Percentiles rank a stretch among this genome's conserved stretches.
Conservation (phyloP, 2,113 vertebrate genomes). For the Sapayoa aenigma region DNA sequence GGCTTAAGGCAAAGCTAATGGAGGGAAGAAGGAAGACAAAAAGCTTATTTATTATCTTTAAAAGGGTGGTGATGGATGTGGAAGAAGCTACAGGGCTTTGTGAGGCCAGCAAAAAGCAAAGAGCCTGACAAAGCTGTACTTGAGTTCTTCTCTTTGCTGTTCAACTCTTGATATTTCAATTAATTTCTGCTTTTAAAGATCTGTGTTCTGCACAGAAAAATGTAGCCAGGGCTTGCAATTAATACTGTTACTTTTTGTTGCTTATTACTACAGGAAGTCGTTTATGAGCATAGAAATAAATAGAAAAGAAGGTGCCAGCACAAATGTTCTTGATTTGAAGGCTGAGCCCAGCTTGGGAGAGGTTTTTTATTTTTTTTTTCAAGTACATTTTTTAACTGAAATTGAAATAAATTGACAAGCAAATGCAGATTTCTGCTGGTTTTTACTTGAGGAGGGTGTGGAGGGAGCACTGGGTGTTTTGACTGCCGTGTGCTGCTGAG, state of each 20-base stretch:
- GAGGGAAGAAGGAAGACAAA: constrained; percentile 17
- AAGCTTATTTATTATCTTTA: constrained; percentile 20
- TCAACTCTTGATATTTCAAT: not conserved
- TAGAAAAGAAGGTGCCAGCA: not conserved
- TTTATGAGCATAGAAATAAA: not conserved
- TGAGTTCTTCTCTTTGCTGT: not conserved
- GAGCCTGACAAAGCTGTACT: not conserved
- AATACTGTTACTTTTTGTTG: not conserved
- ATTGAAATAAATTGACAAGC: not conserved
- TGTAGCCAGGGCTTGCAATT: not conserved
- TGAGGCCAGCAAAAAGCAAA: not conserved
- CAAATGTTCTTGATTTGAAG: not conserved
- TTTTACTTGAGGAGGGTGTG: not conserved
- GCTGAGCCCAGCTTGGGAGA: not conserved
- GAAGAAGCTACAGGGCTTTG: not conserved
- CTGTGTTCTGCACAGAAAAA: not conserved
- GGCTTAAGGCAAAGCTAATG: constrained; percentile 39
- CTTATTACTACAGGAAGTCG: not conserved
- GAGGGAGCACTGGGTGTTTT: not conserved
- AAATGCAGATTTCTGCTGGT: not conserved
- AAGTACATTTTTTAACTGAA: not conserved
- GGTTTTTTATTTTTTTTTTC: not conserved
- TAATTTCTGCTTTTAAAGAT: not conserved
- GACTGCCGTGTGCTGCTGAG: not conserved
- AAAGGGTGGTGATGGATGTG: not conserved